These are phyloP conservation scores for Chamaea fasciata DNA, from an alignment of 2,113 vertebrate species.

Conservation along the genomic window DNA sequence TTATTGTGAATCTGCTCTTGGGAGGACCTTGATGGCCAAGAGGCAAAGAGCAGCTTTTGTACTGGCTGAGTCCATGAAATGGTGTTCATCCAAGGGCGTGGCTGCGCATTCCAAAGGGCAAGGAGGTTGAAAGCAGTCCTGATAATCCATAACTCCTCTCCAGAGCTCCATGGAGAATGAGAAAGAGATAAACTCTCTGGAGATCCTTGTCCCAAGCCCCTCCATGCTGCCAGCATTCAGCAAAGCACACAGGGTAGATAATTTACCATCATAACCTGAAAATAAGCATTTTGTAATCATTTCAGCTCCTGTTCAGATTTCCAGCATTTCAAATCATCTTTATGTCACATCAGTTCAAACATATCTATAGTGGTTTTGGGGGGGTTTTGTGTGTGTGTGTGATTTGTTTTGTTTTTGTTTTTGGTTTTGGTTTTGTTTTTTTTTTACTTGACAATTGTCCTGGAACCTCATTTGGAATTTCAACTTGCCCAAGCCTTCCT, in stretches of 20 bases:
- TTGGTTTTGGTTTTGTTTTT: accelerated
- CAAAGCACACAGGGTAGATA: background rate
- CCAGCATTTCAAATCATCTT: background rate
- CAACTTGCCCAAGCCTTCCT: background rate
- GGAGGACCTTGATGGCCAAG: background rate
- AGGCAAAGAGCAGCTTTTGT: background rate
- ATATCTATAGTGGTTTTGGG: background rate
- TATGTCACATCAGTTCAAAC: accelerated
- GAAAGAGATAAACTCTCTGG: background rate
- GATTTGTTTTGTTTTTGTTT: too few relatives aligned
- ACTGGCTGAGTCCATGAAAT: background rate
- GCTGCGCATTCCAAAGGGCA: background rate
- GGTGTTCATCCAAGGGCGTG: background rate
- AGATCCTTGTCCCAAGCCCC: background rate
- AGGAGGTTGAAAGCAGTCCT: background rate
- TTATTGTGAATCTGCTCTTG: background rate
- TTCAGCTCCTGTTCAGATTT: background rate
- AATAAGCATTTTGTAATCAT: background rate
- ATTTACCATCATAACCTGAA: background rate
- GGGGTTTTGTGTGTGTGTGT: too few relatives aligned
- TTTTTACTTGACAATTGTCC: background rate
- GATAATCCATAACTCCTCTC: background rate
- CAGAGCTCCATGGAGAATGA: background rate
- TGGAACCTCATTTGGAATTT: background rate
- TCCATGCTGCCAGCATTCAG: background rate